Base-by-base conservation (phyloP, 2,797 vertebrate genomes). In the Salarias fasciatus region DNA sequence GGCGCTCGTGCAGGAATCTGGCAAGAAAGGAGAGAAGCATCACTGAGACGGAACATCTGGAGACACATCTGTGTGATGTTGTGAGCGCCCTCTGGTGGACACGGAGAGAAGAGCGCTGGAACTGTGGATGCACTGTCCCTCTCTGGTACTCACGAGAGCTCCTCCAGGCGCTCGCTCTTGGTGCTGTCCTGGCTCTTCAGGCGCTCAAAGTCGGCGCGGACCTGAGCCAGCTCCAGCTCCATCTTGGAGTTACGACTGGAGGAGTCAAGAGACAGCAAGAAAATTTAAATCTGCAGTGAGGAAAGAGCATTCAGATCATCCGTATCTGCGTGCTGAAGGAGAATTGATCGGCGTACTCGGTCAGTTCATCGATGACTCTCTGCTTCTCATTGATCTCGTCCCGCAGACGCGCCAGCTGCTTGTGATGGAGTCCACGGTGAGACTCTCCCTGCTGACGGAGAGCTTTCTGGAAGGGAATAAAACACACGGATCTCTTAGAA, bases 341-440 rank as follows among this genome's bases (percentile, higher is more conserved):
- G 11, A 49, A 62, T 37, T 24, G 18, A 5, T 15, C 3, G 12
- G 14, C 9, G 3, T 35, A 98, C 96, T 98, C 96, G 36, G 93
- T 94, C 59, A 98, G 92, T 58, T 98, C 94, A 5, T 96, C 94
- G 1, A 98, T 96, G 75, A 92, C 93, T 80, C 92, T 95, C 88
- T 96, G 95, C 75, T 97, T 95, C 85, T 95, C 94, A 9, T 94
- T 95, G 87, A 97, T 96, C 89, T 98, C 95, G 1, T 98, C 96
- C 36, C 96, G 91, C 75, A 98, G 93, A 62, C 89, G 90, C 24
- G 94, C 92, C 59, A 97, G 91, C 89, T 97, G 96, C 79, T 94
- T 93, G 84, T 95, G 94, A 82, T 97, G 95, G 11, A 90, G 86
- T 71, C 96, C 95, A 0, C 93, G 94, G 49, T 95, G 95, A 4